phyloP scores from a whole-genome alignment of 2,797 vertebrate genomes.

The Danio albolineatus region DNA sequence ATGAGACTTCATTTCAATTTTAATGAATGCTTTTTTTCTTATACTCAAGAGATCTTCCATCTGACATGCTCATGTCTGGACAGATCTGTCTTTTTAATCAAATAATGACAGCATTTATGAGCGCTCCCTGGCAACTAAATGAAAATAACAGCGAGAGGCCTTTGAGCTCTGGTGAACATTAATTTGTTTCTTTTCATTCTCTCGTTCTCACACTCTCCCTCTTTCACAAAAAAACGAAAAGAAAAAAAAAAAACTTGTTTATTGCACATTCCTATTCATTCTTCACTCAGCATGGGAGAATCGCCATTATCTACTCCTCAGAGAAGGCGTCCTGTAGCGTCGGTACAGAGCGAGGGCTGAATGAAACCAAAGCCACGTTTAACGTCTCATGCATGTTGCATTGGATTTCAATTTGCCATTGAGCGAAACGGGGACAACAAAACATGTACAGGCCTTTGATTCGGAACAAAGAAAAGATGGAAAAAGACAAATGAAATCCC shows the following conservation, averaged over 20 bases:
- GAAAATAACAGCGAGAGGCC: constrained; percentile 67
- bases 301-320: constrained; percentile 55
- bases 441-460: constrained; percentile 36
- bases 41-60: constrained; percentile 16
- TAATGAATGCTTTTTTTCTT: constrained; percentile 38
- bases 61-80: constrained; percentile 37
- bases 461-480: constrained; percentile 49
- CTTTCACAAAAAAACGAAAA: neutral
- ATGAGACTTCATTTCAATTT: constrained; percentile 60
- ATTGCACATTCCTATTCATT: constrained; percentile 74
- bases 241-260: constrained; percentile 63
- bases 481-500: constrained; percentile 49
- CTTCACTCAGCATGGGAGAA: constrained; percentile 60
- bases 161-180: constrained; percentile 57
- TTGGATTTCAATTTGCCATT: constrained; percentile 62
- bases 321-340: constrained; percentile 59
- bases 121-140: constrained; percentile 55
- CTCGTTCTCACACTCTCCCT: constrained; percentile 21
- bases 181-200: constrained; percentile 50
- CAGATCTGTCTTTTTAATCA: constrained; percentile 57
- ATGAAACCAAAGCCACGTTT: constrained; percentile 62
- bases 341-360: constrained; percentile 57
- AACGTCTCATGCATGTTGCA: constrained; percentile 58
- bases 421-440: constrained; percentile 56
- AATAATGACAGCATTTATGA: constrained; percentile 61